Conservation (phyloP, 2,113 vertebrate genomes). For the Sphaerodactylus townsendi region DNA sequence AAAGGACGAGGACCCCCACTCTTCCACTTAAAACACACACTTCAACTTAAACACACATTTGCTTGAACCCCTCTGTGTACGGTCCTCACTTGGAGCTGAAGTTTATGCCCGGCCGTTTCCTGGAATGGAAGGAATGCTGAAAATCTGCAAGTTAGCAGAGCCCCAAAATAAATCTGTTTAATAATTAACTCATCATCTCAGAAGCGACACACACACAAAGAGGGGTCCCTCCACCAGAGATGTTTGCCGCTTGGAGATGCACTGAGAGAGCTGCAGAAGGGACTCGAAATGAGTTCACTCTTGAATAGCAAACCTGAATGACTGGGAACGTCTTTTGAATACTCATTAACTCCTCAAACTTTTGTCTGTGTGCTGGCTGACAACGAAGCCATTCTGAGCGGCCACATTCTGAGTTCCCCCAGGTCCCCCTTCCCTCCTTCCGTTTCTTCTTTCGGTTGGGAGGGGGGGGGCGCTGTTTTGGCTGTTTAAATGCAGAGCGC, state of each 20-base stretch:
- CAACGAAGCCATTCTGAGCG: neutral
- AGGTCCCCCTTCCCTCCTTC: neutral
- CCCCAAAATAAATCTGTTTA: constrained; percentile 19
- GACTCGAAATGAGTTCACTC: neutral
- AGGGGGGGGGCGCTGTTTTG: neutral
- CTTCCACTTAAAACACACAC: neutral
- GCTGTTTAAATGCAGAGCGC: neutral
- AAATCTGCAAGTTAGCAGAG: constrained; percentile 17
- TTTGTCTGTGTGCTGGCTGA: constrained; percentile 16
- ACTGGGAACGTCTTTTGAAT: constrained; percentile 23
- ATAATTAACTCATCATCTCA: constrained; percentile 12
- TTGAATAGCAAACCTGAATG: constrained; percentile 26
- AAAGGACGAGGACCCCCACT: neutral
- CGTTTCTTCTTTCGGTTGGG: neutral
- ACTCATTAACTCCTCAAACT: constrained; percentile 27
- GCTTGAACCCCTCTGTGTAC: neutral
- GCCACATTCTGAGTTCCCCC: neutral
- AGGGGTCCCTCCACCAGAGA: neutral
- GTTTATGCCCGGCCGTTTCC: constrained; percentile 9
- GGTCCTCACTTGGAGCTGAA: neutral
- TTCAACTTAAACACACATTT: neutral
- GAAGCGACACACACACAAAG: constrained; percentile 11
- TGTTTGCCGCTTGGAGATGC: neutral
- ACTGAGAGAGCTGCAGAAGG: neutral
- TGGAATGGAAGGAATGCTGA: constrained; percentile 44